Conservation (phyloP, 2,113 vertebrate species). For the Macrotus californicus region DNA sequence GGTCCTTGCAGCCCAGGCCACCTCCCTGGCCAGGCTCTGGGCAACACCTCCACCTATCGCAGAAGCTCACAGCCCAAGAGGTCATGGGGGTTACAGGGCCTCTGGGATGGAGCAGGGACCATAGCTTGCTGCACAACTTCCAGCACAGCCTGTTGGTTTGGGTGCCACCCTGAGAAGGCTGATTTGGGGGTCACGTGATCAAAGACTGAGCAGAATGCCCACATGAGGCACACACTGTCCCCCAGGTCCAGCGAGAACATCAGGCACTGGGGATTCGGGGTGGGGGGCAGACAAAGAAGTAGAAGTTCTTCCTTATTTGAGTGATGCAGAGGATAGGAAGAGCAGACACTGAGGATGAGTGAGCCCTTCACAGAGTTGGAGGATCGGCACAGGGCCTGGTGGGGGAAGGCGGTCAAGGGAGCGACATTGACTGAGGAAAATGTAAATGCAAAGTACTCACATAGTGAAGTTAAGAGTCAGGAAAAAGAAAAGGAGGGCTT, state of each 20-base stretch:
- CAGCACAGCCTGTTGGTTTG: not conserved
- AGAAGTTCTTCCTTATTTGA: not conserved
- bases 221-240: not conserved
- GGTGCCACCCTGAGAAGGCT: not conserved
- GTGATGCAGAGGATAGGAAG: not conserved
- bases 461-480: not conserved
- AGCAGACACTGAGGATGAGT: fast-evolving
- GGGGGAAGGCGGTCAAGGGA: not conserved
- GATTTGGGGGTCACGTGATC: not conserved
- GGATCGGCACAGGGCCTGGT: not conserved
- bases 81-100: not conserved
- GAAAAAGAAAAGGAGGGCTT: not conserved
- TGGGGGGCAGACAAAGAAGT: not conserved
- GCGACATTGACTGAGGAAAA: not conserved
- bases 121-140: not conserved
- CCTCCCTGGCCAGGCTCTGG: not conserved
- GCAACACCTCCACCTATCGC: not conserved
- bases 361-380: fast-evolving
- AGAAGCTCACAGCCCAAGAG: not conserved
- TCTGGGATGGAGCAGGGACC: fast-evolving
- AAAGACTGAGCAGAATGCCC: not conserved
- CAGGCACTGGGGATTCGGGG: not conserved
- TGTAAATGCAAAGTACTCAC: not conserved
- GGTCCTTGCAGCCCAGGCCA: not conserved
- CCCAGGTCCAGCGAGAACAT: not conserved